Evolutionary conservation across 1,140 invertebrate genomes (phyloP).

Genomic region (Reticulitermes speratus): DNA sequence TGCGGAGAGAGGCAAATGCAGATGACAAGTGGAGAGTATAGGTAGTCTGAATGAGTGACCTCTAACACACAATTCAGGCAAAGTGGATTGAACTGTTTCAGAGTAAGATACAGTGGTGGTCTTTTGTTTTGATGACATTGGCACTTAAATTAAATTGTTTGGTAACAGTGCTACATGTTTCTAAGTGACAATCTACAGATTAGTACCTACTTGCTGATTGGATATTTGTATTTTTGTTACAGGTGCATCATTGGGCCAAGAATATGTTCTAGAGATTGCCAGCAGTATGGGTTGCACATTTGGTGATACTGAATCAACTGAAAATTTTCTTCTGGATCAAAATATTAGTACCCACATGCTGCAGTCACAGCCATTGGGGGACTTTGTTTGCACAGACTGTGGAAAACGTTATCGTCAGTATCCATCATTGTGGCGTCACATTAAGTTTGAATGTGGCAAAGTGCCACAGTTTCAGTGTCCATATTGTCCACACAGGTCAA

Average conservation of each 20-base stretch:
- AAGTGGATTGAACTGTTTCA: too few relatives aligned
- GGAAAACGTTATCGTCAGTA: constrained; percentile 26
- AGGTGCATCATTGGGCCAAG: not conserved
- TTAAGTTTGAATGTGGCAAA: constrained; percentile 55
- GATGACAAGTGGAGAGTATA: too few relatives aligned
- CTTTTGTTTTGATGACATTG: too few relatives aligned
- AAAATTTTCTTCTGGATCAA: not conserved
- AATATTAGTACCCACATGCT: not conserved
- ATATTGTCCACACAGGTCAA: constrained; percentile 31
- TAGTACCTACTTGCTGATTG: not conserved
- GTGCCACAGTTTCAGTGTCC: constrained; percentile 36
- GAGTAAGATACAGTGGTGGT: too few relatives aligned
- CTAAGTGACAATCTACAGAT: too few relatives aligned
- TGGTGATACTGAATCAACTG: not conserved
- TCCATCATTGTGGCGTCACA: constrained; percentile 50
- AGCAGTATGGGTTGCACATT: constrained; percentile 14
- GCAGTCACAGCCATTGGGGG: constrained; percentile 32
- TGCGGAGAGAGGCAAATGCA: too few relatives aligned
- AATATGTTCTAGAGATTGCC: not conserved
- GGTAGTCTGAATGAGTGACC: too few relatives aligned
- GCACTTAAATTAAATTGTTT: too few relatives aligned
- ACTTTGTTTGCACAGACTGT: constrained; percentile 22
- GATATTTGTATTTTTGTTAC: not conserved
- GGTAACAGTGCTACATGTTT: too few relatives aligned
- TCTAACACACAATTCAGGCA: too few relatives aligned